A percentile compares a stretch with the other conserved stretches of the same genome.
These are phyloP conservation scores for Eristalis arbustorum DNA, from an alignment of 2,888 invertebrate genomes.

Conservation along the genomic window DNA sequence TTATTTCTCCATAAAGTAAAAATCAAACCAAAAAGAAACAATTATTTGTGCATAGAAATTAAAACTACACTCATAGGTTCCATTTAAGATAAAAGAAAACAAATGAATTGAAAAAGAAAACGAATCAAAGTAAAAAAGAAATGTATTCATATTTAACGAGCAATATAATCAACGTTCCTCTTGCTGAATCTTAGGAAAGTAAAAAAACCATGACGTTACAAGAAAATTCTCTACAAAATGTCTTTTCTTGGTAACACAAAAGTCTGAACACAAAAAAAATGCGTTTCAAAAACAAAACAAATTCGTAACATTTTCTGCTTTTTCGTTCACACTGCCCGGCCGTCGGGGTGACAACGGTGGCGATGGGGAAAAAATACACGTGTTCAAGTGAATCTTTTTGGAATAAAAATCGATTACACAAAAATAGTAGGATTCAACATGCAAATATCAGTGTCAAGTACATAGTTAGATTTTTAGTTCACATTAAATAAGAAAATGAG, in stretches of 20 bases:
- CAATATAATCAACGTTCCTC: conserved; percentile 31
- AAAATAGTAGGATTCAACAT: conserved; percentile 37
- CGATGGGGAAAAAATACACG: not conserved
- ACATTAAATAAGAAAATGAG: conserved; percentile 29
- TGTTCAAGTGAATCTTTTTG: conserved; percentile 6
- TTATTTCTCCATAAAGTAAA: conserved; percentile 2
- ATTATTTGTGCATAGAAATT: conserved; percentile 50
- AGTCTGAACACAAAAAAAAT: conserved; percentile 6
- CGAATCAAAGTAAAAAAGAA: not conserved
- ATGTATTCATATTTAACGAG: conserved; percentile 26
- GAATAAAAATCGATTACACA: conserved; percentile 28
- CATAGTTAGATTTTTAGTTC: conserved; percentile 17
- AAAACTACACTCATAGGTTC: conserved; percentile 65
- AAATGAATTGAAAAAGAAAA: not conserved
- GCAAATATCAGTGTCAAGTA: conserved; percentile 53
- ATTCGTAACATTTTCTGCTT: conserved; percentile 60
- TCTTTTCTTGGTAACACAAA: conserved; percentile 17
- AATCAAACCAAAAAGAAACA: conserved; percentile 20
- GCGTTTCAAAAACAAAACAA: conserved; percentile 60
- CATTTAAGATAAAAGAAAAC: conserved; percentile 34
- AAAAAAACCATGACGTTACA: not conserved
- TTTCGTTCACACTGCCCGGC: conserved; percentile 53
- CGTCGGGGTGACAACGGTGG: not conserved
- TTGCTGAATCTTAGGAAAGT: conserved; percentile 25
- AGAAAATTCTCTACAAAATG: conserved; percentile 39